phyloP scores from a whole-genome alignment of 2,888 invertebrate genomes.

The Hydroisotoma schaefferi region DNA sequence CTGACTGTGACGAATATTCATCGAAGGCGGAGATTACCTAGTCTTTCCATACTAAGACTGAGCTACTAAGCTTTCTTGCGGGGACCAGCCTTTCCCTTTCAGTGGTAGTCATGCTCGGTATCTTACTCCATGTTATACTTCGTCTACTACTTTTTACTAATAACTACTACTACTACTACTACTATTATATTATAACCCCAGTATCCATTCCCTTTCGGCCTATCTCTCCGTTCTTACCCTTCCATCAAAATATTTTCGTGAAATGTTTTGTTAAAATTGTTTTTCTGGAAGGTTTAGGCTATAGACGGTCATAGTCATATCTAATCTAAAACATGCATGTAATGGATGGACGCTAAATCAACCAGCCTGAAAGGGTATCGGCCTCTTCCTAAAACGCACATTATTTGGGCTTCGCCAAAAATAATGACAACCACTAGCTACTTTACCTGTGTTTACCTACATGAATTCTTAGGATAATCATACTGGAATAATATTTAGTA shows the following conservation, averaged over 20 bases:
- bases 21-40: conserved; percentile 30
- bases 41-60: too few relatives aligned
- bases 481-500: not conserved
- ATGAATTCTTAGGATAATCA: too few relatives aligned
- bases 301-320: not conserved
- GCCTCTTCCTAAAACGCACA: conserved; percentile 2
- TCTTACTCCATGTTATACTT: conserved; percentile 14
- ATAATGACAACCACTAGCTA: not conserved
- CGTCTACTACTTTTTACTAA: not conserved
- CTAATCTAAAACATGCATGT: not conserved
- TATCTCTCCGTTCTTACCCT: conserved; percentile 1
- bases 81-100: conserved; percentile 37
- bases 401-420: not conserved
- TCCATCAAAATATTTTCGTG: conserved; percentile 7
- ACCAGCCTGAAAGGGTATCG: conserved; percentile 11
- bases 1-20: conserved; percentile 25
- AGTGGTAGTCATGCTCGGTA: conserved; percentile 21
- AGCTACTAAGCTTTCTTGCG: too few relatives aligned
- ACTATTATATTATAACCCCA: too few relatives aligned
- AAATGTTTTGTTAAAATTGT: conserved; percentile 1
- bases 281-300: conserved; percentile 1
- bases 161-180: not conserved
- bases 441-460: not conserved
- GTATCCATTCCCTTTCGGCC: too few relatives aligned
- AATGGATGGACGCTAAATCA: not conserved